Percentiles rank a stretch among this genome's conserved stretches.
These are phyloP conservation scores for Meriones psammophilus DNA, from an alignment of 2,797 vertebrate species.

Conservation along the genomic window DNA sequence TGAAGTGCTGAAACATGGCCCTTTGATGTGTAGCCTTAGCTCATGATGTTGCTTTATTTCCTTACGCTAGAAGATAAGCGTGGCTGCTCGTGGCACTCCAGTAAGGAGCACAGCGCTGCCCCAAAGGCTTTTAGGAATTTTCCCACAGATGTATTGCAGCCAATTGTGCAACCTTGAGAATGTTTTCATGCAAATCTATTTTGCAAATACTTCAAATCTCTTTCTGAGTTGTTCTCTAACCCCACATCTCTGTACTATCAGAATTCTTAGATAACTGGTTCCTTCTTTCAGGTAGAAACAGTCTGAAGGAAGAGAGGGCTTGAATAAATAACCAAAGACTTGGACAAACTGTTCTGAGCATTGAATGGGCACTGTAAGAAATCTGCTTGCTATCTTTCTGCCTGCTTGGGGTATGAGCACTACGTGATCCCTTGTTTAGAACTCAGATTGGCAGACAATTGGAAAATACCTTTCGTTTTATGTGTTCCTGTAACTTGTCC, in stretches of 20 bases:
- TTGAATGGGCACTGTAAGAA: slow-evolving; percentile 29
- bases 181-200: background rate
- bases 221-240: slow-evolving; percentile 58
- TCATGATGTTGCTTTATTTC: slow-evolving; percentile 73
- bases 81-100: slow-evolving; percentile 62
- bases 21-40: slow-evolving; percentile 71
- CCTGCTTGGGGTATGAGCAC: background rate
- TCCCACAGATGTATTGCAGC: slow-evolving; percentile 50
- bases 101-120: slow-evolving; percentile 28
- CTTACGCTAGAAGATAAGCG: slow-evolving; percentile 74
- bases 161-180: slow-evolving; percentile 32
- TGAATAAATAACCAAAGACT: slow-evolving; percentile 42
- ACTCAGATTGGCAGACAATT: background rate
- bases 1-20: slow-evolving; percentile 70
- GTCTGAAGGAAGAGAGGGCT: slow-evolving; percentile 34
- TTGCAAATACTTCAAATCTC: slow-evolving; percentile 23
- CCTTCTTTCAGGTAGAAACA: slow-evolving; percentile 19
- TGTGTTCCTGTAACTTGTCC: background rate
- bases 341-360: background rate
- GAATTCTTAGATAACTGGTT: background rate
- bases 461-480: slow-evolving; percentile 31
- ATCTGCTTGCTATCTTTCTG: slow-evolving; percentile 21
- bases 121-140: slow-evolving; percentile 75
- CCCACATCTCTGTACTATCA: background rate
- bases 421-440: slow-evolving; percentile 45